phyloP scores from a whole-genome alignment of 2,888 invertebrate species.

The Blastobasis adustella region DNA sequence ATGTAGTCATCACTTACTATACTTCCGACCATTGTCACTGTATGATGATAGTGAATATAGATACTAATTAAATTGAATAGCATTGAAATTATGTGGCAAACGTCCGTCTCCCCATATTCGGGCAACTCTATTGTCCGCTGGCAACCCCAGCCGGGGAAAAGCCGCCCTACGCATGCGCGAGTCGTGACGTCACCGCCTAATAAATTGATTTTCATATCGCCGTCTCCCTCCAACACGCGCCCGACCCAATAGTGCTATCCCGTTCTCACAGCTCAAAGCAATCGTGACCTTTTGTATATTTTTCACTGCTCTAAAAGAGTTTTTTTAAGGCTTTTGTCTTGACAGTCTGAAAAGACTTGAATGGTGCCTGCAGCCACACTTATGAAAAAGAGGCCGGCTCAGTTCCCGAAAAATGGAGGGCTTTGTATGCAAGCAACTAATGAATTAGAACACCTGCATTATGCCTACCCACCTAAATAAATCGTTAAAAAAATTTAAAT shows the following conservation, averaged over 20 bases:
- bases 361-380: constrained; percentile 32
- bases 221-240: constrained; percentile 30
- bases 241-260: constrained; percentile 29
- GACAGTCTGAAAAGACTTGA: constrained; percentile 47
- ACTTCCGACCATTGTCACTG: too few species aligned
- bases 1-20: too few species aligned
- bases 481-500: too few species aligned
- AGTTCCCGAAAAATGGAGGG: too few species aligned
- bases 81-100: neutral
- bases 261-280: constrained; percentile 49
- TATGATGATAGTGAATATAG: too few species aligned
- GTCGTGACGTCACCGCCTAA: constrained; percentile 70
- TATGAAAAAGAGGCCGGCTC: neutral
- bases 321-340: constrained; percentile 62
- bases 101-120: constrained; percentile 8
- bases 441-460: too few species aligned
- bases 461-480: too few species aligned
- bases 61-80: too few species aligned
- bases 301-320: constrained; percentile 54
- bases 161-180: constrained; percentile 54
- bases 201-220: constrained; percentile 73
- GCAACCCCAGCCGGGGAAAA: constrained; percentile 63
- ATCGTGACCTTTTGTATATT: constrained; percentile 67
- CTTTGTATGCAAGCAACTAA: too few species aligned
- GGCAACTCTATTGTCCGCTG: constrained; percentile 19